phyloP scores from a whole-genome alignment of 2,888 invertebrate genomes.

The Alentia gelatinosa region DNA sequence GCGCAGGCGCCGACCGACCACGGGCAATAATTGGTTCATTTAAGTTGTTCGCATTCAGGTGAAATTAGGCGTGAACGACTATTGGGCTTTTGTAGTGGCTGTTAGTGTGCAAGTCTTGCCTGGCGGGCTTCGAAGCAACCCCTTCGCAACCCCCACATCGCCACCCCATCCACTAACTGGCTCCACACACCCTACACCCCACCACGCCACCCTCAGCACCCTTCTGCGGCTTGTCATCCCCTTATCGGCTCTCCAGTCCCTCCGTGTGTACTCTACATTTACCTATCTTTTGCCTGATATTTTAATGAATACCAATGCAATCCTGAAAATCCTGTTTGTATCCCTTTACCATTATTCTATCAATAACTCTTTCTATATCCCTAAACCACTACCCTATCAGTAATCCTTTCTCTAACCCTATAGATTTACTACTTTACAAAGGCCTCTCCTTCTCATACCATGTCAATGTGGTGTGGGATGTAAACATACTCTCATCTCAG shows the following conservation, averaged over 20 bases:
- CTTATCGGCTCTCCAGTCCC: background rate
- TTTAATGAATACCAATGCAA: too few species aligned
- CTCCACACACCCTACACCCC: background rate
- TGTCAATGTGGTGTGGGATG: too few species aligned
- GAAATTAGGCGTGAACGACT: conserved; percentile 40
- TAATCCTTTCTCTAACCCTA: background rate
- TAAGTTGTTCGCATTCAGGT: conserved; percentile 48
- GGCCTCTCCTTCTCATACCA: too few species aligned
- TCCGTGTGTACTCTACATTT: too few species aligned
- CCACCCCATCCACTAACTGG: background rate
- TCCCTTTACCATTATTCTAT: too few species aligned
- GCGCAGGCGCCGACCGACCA: background rate
- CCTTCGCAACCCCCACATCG: background rate
- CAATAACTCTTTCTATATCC: too few species aligned
- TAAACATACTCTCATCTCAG: too few species aligned
- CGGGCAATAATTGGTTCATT: conserved; percentile 46
- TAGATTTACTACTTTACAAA: too few species aligned
- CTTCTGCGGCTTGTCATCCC: background rate
- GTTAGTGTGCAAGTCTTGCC: too few species aligned
- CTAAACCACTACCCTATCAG: background rate
- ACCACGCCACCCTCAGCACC: background rate
- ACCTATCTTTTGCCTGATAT: too few species aligned
- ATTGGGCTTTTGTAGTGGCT: conserved; percentile 49
- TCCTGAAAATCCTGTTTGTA: too few species aligned
- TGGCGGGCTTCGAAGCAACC: background rate